phyloP scores from a whole-genome alignment of 1,140 invertebrate genomes.

The Nasonia giraulti region DNA sequence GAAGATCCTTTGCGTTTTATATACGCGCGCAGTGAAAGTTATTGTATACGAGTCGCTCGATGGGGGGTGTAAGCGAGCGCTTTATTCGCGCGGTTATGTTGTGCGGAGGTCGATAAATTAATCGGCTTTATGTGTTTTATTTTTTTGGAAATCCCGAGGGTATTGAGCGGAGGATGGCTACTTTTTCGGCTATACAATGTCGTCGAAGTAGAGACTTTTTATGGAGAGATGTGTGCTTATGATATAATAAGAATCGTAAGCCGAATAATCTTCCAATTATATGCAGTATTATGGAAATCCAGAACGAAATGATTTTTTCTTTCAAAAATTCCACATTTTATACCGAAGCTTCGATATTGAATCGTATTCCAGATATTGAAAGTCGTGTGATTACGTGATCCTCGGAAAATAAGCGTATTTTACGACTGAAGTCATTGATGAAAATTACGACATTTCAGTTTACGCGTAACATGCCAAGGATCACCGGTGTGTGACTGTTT shows the following conservation, averaged over 20 bases:
- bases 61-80: background rate
- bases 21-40: background rate
- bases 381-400: background rate
- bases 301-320: background rate
- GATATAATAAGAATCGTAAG: background rate
- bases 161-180: background rate
- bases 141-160: background rate
- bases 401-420: background rate
- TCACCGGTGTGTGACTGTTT: conserved; percentile 2
- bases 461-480: conserved; percentile 35
- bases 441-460: conserved; percentile 22
- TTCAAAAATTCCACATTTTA: background rate
- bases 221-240: background rate
- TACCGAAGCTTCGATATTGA: background rate
- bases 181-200: background rate
- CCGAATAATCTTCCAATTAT: background rate
- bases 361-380: background rate
- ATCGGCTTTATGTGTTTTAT: background rate
- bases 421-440: conserved; percentile 5
- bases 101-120: background rate
- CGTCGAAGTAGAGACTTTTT: too few species aligned
- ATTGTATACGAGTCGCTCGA: background rate
- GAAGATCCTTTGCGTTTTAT: background rate
- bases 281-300: background rate
- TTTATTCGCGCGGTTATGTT: background rate